These are phyloP conservation scores for Mustela lutreola DNA, from an alignment of 2,113 vertebrate genomes.

Conservation along the genomic window DNA sequence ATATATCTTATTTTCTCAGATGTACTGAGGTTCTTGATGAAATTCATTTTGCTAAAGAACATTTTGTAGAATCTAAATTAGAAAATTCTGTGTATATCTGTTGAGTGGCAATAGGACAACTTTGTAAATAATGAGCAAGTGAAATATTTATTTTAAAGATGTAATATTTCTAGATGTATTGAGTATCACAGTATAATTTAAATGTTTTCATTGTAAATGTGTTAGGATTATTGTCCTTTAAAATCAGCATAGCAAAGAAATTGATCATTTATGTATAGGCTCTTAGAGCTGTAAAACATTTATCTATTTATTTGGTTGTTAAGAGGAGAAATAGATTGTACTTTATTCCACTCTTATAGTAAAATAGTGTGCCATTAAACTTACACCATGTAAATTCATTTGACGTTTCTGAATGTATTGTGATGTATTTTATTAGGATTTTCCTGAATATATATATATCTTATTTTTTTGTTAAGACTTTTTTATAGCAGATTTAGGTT, in stretches of 20 bases:
- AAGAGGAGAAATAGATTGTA: neutral
- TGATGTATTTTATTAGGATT: neutral
- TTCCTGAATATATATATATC: neutral
- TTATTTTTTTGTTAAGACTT: neutral
- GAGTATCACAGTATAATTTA: neutral
- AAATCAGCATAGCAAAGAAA: neutral
- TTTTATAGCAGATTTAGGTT: neutral
- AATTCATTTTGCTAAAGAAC: neutral
- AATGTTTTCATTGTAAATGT: conserved; percentile 28
- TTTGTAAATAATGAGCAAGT: neutral
- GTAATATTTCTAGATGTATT: neutral
- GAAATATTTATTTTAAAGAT: neutral
- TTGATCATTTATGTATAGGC: neutral
- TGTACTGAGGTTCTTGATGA: neutral
- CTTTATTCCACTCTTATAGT: neutral
- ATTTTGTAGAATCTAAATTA: neutral
- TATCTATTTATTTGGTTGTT: neutral
- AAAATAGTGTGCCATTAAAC: neutral
- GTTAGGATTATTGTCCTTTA: neutral
- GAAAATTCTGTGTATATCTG: neutral
- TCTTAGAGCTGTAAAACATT: neutral
- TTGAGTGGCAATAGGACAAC: neutral
- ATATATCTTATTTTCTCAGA: neutral
- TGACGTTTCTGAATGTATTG: neutral
- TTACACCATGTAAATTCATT: neutral